Conservation (phyloP, 2,113 vertebrate genomes). For the Cochlearius cochlearius region DNA sequence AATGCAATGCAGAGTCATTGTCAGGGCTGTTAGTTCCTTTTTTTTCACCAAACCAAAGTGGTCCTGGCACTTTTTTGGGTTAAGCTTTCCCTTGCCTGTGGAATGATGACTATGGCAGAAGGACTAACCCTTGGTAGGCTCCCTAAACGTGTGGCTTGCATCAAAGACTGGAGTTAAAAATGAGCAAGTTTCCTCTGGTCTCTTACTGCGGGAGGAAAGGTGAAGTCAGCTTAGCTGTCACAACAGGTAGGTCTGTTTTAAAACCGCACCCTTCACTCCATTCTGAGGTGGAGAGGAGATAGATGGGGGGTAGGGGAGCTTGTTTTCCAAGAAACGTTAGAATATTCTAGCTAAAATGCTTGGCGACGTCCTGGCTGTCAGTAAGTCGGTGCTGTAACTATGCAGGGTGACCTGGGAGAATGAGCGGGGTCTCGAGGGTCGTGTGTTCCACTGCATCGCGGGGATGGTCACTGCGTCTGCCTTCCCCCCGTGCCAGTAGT, state of each 20-base stretch:
- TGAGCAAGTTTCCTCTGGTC: neutral
- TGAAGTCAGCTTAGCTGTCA: neutral
- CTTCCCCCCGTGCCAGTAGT: accelerated
- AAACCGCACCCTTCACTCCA: neutral
- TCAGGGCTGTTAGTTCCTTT: neutral
- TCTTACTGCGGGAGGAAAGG: neutral
- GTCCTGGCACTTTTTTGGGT: neutral
- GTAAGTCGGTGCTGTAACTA: neutral
- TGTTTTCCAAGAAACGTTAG: neutral
- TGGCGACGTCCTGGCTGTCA: neutral
- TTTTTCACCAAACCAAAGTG: neutral
- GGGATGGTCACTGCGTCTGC: neutral
- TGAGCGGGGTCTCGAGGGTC: neutral
- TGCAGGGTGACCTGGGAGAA: neutral
- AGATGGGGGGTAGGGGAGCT: too few species aligned
- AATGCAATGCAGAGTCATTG: neutral
- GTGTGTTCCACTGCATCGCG: accelerated
- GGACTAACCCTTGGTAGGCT: neutral
- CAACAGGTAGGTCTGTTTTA: neutral
- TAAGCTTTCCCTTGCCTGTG: neutral
- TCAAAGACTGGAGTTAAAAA: neutral
- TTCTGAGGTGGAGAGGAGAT: neutral
- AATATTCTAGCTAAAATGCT: neutral
- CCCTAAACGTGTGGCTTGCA: neutral
- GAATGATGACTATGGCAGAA: neutral